Evolutionary conservation across 2,797 vertebrate genomes (phyloP), one percentile per base, ranked within the genome.

Genomic region (Chelidonichthys spinosus): DNA sequence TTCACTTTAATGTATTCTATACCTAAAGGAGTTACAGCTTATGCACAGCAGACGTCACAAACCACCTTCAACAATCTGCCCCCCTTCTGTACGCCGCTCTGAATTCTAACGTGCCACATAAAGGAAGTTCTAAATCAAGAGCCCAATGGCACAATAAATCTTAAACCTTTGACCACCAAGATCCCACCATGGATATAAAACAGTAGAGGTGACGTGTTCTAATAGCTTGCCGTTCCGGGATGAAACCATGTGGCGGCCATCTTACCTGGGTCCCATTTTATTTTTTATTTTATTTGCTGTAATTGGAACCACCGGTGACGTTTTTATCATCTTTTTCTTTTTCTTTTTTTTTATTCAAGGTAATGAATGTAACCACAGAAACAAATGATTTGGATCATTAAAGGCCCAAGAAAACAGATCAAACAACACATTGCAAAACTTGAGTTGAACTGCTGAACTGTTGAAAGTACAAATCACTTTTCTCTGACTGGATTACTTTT

Each of bases 121-220:
- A 64, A 79, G 37, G 36, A 53, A 69, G 46, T 11, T 66, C 15
- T 56, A 36, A 80, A 66, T 60, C 43, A 36, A 5, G 32, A 78
- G 40, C 72, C 42, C 13, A 59, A 25, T 2, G 13, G 35, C 7
- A 43, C 42, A 58, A 33, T 54, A 55, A 76, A 62, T 65, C 39
- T 35, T 25, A 59, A 79, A 62, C 49, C 40, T 76, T 11, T 66
- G 50, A 82, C 72, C 55, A 49, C 62, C 25, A 35, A n/a, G 32
- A 75, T 74, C 55, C 59, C 25, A 25, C 25, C 25, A 25, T 25
- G 25, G 25, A 25, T 25, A 25, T 25, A 25, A 25, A 25, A 25
- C 25, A 25, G 25, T 25, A 25, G 25, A 25, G 1, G 46, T 49
- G 46, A 49, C 2, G n/a, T 49, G 46, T 49, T 49, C 13, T 49